Base-by-base conservation (phyloP, 2,888 invertebrate genomes). In the Lathronympha strigana region DNA sequence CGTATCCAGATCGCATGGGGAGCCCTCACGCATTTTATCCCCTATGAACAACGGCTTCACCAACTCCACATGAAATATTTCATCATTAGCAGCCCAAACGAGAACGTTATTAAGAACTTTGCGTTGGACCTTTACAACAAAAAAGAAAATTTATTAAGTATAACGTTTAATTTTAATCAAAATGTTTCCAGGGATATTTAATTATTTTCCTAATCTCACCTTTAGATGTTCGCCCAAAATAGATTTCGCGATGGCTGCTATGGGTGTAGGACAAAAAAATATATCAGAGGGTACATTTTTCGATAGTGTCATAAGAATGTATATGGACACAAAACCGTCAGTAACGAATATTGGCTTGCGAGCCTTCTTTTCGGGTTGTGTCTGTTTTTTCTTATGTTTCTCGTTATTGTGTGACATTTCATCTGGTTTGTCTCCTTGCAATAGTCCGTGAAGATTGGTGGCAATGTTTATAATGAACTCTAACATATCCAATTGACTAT, bases 31-130 rank as follows among this genome's bases (percentile, higher is more conserved):
- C 17, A 76, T 64, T 40, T 63, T 68, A 36, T 88, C 85, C 38
- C 75, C 19, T 43, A 73, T 68, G 45, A 88, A 70, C 45, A 84
- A 69, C 4, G 90, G 90, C 64, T 77, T 82, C 64, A 80, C 80
- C 6, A 88, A 71, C 75, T 88, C 88, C 1, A 87, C 69, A 63
- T 90, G 83, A 73, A 90, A 87, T 8, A 82, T 74, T 67, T 78
- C 69, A 67, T 90, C 88, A 71, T 85, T 83, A 21, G 83, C 88
- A 38, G 83, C 90, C 90, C 90, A 91, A 53, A 84, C 80, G 45
- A 79, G 72, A 3, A 78, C 72, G 15, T 83, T 70, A 68, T 90
- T 90, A 31, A 91, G 74, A 9, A 68, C 66, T 57, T 76, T 73
- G 70, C 79, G 79, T 68, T 75, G 69, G n/a, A 88, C 82, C 90